phyloP scores from a whole-genome alignment of 1,140 invertebrate genomes.

The Phthorimaea operculella region DNA sequence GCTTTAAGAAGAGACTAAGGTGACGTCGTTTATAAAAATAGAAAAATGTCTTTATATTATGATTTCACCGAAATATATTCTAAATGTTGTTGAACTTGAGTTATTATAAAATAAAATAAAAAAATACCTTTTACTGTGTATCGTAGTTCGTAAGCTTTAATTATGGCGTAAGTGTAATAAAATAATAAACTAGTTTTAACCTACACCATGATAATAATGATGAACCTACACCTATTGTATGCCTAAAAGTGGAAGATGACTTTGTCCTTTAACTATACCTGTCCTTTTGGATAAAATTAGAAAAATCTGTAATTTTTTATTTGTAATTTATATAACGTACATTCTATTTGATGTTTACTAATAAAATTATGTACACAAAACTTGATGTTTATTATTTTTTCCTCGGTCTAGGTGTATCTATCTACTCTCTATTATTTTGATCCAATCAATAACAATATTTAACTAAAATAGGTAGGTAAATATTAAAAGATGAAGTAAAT shows the following conservation, averaged over 20 bases:
- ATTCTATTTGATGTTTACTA: conserved; percentile 1
- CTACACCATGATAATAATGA: too few relatives aligned
- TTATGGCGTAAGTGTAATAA: background rate
- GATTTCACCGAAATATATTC: background rate
- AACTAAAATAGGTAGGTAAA: too few relatives aligned
- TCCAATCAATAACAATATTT: too few relatives aligned
- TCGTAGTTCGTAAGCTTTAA: background rate
- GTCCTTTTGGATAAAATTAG: conserved; percentile 2
- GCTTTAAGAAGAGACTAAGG: conserved; percentile 5
- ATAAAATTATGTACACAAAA: background rate
- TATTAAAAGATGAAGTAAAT: background rate
- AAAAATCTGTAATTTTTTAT: conserved; percentile 5
- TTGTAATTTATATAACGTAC: conserved; percentile 22
- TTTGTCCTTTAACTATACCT: background rate
- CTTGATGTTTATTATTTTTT: background rate
- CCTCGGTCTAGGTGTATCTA: background rate
- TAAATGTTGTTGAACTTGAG: background rate
- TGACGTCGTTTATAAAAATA: background rate
- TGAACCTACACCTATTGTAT: too few relatives aligned
- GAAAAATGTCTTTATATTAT: background rate
- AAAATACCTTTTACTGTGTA: background rate
- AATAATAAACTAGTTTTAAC: too few relatives aligned
- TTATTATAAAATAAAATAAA: background rate
- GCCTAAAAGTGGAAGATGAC: too few relatives aligned
- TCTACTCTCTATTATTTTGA: too few relatives aligned